Evolutionary conservation across 2,888 invertebrate genomes (phyloP).

Genomic region (Mythimna lalbum): DNA sequence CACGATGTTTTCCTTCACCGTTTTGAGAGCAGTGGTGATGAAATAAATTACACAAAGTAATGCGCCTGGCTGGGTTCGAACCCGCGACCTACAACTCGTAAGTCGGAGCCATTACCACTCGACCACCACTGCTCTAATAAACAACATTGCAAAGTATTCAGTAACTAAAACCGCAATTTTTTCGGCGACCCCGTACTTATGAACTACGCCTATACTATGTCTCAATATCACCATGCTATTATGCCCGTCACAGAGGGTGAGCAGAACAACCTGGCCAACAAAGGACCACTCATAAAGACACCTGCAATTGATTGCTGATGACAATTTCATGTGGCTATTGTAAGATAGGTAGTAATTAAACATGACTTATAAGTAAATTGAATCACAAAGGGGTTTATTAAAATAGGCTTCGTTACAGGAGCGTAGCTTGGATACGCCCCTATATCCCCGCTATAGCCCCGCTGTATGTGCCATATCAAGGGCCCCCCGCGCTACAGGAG

Average conservation of each 20-base stretch:
- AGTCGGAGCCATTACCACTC: too few relatives aligned
- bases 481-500: too few relatives aligned
- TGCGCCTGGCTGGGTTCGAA: too few relatives aligned
- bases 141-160: slow-evolving; percentile 18
- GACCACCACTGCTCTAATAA: too few relatives aligned
- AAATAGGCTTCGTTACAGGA: too few relatives aligned
- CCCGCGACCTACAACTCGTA: too few relatives aligned
- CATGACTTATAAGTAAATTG: slow-evolving; percentile 30
- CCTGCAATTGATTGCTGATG: slow-evolving; percentile 10
- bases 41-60: too few relatives aligned
- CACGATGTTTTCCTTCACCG: too few relatives aligned
- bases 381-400: slow-evolving; percentile 22
- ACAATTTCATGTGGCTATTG: slow-evolving; percentile 20
- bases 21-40: too few relatives aligned
- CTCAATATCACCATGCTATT: slow-evolving; percentile 26
- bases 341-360: slow-evolving; percentile 32
- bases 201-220: slow-evolving; percentile 37
- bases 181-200: not conserved
- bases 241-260: slow-evolving; percentile 50
- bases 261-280: slow-evolving; percentile 29
- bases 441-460: too few relatives aligned
- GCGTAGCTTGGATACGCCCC: too few relatives aligned
- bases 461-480: too few relatives aligned
- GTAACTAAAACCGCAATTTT: slow-evolving; percentile 28
- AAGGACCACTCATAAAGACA: slow-evolving; percentile 21